These are phyloP conservation scores for Heterodera schachtii DNA, from an alignment of 1,140 invertebrate species.

Conservation along the genomic window DNA sequence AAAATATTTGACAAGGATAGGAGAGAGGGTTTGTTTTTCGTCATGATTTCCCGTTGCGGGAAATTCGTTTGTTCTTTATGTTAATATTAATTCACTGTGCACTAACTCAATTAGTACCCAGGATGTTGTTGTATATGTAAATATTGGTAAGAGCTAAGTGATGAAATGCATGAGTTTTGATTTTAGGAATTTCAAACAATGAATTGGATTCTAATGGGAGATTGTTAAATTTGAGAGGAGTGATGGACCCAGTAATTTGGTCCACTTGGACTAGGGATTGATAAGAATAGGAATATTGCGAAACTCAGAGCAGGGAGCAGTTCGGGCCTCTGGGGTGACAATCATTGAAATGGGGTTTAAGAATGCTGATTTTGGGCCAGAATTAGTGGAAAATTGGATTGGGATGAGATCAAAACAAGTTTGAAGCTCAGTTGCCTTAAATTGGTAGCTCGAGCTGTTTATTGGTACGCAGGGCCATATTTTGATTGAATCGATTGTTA, in stretches of 20 bases:
- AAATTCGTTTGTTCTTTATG: too few species aligned
- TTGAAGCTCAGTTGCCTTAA: background rate
- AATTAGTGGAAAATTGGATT: background rate
- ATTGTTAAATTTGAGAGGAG: background rate
- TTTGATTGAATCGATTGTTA: background rate
- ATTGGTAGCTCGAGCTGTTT: background rate
- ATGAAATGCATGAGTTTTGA: constrained; percentile 1
- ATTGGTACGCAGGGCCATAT: constrained; percentile 9
- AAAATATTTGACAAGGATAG: too few species aligned
- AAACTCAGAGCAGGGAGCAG: background rate
- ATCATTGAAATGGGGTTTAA: background rate
- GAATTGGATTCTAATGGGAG: background rate
- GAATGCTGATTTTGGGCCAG: background rate
- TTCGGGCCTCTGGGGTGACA: background rate
- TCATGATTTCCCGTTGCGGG: too few species aligned
- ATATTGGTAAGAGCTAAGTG: constrained; percentile 1
- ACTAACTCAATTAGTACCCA: too few species aligned
- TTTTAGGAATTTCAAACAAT: background rate
- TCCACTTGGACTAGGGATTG: background rate
- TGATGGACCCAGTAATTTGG: background rate
- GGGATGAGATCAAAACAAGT: constrained; percentile 6
- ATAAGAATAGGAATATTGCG: background rate
- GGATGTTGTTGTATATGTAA: too few species aligned
- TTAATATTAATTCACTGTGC: too few species aligned
- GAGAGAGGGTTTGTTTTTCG: too few species aligned